Evolutionary conservation across 2,888 invertebrate genomes (phyloP).

Genomic region (Cheilosia urbana): DNA sequence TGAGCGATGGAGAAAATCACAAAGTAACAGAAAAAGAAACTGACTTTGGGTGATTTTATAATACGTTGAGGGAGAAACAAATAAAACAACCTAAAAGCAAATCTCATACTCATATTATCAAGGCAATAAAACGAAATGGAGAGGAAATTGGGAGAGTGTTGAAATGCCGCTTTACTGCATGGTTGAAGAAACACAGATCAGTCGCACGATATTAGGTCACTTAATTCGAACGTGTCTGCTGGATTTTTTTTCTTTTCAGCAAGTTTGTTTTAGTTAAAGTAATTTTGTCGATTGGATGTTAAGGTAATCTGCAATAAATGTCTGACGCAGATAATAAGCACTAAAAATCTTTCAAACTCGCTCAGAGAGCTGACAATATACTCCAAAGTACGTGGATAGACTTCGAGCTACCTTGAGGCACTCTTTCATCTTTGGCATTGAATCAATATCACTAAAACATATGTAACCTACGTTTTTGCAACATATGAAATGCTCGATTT

Average conservation of each 20-base stretch:
- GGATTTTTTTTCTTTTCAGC: not conserved
- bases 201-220: slow-evolving; percentile 30
- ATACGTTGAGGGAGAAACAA: not conserved
- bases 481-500: too few relatives aligned
- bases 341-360: too few relatives aligned
- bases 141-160: slow-evolving; percentile 49
- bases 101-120: slow-evolving; percentile 22
- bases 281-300: too few relatives aligned
- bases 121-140: slow-evolving; percentile 25
- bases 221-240: not conserved
- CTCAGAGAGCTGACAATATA: too few relatives aligned
- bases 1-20: not conserved
- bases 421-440: too few relatives aligned
- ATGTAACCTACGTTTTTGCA: too few relatives aligned
- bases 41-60: not conserved
- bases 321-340: too few relatives aligned
- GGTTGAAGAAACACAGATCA: slow-evolving; percentile 36
- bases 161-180: slow-evolving; percentile 33
- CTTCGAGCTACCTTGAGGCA: too few relatives aligned
- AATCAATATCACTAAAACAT: too few relatives aligned
- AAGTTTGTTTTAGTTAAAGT: too few relatives aligned
- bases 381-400: too few relatives aligned
- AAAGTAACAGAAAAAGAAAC: slow-evolving; percentile 12
- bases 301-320: too few relatives aligned
- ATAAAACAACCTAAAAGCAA: not conserved